phyloP scores from a whole-genome alignment of 2,797 vertebrate species.

The Syngnathus acus region DNA sequence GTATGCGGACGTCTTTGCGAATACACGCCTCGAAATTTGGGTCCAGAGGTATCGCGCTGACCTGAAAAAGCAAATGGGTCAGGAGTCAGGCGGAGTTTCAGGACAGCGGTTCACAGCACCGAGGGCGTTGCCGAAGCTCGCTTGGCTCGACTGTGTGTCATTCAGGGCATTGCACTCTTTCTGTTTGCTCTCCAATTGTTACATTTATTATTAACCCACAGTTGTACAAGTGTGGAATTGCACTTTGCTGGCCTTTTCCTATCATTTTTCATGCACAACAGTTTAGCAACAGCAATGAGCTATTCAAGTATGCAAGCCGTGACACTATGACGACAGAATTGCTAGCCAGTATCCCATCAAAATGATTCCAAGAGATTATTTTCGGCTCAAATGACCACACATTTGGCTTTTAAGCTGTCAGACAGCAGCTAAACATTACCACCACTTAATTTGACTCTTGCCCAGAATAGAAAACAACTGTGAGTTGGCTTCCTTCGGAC shows the following conservation, averaged over 20 bases:
- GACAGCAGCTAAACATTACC: neutral
- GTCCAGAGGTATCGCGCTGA: slow-evolving; percentile 59
- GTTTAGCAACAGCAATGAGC: neutral
- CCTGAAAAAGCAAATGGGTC: slow-evolving; percentile 48
- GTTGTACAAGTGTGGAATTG: too few relatives aligned
- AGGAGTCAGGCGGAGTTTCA: too few relatives aligned
- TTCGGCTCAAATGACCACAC: neutral
- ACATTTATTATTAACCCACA: too few relatives aligned
- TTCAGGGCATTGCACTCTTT: too few relatives aligned
- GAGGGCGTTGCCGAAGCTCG: too few relatives aligned
- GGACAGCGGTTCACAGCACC: too few relatives aligned
- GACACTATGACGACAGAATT: neutral
- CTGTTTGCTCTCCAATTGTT: too few relatives aligned
- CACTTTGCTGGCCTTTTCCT: too few relatives aligned
- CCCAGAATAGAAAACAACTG: neutral
- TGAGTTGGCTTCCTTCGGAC: neutral
- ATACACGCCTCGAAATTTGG: slow-evolving; percentile 76
- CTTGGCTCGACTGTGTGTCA: too few relatives aligned
- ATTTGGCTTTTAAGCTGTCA: neutral
- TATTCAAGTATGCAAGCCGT: neutral
- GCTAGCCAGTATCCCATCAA: neutral
- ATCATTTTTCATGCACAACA: too few relatives aligned
- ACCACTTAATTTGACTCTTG: neutral
- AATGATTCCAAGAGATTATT: neutral
- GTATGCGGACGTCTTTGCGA: slow-evolving; percentile 85